Evolutionary conservation across 2,113 vertebrate species (phyloP).

Genomic region (Choloepus hoffmanni): DNA sequence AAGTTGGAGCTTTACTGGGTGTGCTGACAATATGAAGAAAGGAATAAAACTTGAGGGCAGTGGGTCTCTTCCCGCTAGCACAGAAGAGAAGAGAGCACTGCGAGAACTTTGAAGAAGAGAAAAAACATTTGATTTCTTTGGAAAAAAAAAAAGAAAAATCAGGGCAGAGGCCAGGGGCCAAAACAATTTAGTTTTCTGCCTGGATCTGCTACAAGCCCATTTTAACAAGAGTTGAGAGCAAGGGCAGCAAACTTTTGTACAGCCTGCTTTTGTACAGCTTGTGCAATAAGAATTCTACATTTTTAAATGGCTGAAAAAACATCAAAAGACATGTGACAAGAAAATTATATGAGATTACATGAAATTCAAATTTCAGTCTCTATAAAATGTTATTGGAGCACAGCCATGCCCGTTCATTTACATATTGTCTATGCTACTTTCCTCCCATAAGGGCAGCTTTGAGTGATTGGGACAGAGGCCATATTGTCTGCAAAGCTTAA

Average conservation of each 20-base stretch:
- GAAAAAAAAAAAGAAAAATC: neutral
- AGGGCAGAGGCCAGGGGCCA: neutral
- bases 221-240: neutral
- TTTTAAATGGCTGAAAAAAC: constrained; percentile 22
- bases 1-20: neutral
- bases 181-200: neutral
- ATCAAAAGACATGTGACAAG: neutral
- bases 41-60: neutral
- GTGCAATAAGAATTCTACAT: neutral
- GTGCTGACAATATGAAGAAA: neutral
- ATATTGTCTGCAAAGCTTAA: neutral
- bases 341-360: neutral
- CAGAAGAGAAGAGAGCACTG: neutral
- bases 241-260: neutral
- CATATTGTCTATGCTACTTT: neutral
- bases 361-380: neutral
- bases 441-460: neutral
- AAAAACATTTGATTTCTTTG: constrained; percentile 34
- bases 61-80: neutral
- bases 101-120: neutral
- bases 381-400: neutral
- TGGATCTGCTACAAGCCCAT: neutral
- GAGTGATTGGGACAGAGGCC: neutral
- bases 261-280: neutral
- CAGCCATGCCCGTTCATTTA: neutral